phyloP scores from a whole-genome alignment of 2,888 invertebrate genomes.

The Yponomeuta plumbellus region DNA sequence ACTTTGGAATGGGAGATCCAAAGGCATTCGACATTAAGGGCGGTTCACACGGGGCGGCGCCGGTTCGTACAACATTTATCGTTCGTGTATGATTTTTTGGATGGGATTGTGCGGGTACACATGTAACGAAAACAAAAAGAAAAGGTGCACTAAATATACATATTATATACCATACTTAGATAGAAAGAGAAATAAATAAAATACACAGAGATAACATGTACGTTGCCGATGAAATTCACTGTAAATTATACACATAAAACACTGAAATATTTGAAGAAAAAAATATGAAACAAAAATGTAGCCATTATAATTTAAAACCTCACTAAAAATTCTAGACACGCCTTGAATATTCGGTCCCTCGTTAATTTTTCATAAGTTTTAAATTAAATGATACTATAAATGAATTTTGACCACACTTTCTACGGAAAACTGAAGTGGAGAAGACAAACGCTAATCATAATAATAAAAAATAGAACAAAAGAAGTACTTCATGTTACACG shows the following conservation, averaged over 20 bases:
- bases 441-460: too few relatives aligned
- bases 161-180: constrained; percentile 40
- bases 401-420: too few relatives aligned
- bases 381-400: too few relatives aligned
- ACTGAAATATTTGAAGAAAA: neutral
- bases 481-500: too few relatives aligned
- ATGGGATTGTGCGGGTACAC: constrained; percentile 69
- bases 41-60: constrained; percentile 42
- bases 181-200: constrained; percentile 16
- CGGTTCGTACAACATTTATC: constrained; percentile 34
- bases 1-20: constrained; percentile 70
- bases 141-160: constrained; percentile 75
- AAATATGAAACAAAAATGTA: too few relatives aligned
- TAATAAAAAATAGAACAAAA: too few relatives aligned
- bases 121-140: constrained; percentile 74
- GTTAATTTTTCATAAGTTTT: too few relatives aligned
- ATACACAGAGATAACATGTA: neutral
- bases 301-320: too few relatives aligned
- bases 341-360: too few relatives aligned
- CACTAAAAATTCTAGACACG: too few relatives aligned
- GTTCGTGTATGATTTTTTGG: constrained; percentile 51
- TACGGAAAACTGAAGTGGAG: too few relatives aligned
- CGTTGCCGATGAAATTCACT: neutral
- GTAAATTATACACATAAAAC: neutral
- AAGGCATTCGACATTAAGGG: constrained; percentile 55